A percentile compares a stretch with the other conserved stretches of the same genome.
phyloP scores from a whole-genome alignment of 1,140 invertebrate species.

The Zaprionus ghesquierei region DNA sequence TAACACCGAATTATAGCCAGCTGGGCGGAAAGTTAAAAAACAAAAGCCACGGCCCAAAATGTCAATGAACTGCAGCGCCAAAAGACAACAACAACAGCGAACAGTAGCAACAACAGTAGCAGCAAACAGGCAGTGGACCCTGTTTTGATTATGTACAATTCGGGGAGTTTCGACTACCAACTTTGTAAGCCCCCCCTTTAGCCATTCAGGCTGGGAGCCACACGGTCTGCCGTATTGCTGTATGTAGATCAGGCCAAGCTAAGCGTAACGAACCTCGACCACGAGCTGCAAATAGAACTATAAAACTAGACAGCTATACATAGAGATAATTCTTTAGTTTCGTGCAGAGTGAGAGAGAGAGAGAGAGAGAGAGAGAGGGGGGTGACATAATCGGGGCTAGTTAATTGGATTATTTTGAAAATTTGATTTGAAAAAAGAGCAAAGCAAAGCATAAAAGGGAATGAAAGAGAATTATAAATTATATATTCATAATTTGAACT shows the following conservation, averaged over 20 bases:
- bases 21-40: conserved; percentile 21
- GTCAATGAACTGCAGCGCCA: conserved; percentile 68
- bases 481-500: neutral
- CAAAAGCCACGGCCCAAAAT: conserved; percentile 23
- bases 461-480: neutral
- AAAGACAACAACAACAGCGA: conserved; percentile 46
- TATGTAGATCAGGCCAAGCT: conserved; percentile 20
- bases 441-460: neutral
- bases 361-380: neutral
- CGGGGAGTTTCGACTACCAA: neutral
- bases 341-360: neutral
- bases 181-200: neutral
- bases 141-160: conserved; percentile 5
- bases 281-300: neutral
- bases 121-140: conserved; percentile 14
- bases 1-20: conserved; percentile 59
- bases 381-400: neutral
- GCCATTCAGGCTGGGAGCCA: too few relatives aligned
- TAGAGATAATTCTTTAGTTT: neutral
- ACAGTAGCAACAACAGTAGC: conserved; percentile 14
- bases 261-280: conserved; percentile 26
- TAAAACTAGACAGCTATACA: neutral
- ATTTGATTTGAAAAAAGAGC: neutral
- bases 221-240: neutral
- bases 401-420: neutral